A percentile compares a stretch with the other conserved stretches of the same genome.
Conservation (phyloP, 2,113 vertebrate genomes). For the Sakesphorus luctuosus region DNA sequence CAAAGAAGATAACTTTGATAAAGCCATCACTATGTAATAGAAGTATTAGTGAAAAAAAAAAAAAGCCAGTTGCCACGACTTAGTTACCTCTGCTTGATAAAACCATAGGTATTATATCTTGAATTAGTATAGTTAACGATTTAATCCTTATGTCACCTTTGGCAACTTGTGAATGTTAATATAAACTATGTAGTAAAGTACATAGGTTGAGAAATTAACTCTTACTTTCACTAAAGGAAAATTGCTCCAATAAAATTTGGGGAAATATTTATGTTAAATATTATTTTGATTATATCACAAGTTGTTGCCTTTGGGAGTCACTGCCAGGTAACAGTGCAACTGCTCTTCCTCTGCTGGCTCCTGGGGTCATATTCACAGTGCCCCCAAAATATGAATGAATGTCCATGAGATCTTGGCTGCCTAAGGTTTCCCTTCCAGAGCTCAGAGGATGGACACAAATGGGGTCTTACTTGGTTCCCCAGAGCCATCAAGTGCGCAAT, state of each 20-base stretch:
- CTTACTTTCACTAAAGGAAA: neutral
- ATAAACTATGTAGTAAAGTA: neutral
- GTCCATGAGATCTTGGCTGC: accelerated
- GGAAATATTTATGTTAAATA: neutral
- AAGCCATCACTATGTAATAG: neutral
- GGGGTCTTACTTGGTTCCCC: neutral
- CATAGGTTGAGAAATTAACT: neutral
- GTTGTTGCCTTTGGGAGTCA: neutral
- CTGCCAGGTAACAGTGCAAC: neutral
- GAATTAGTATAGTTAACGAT: neutral
- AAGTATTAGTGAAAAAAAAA: neutral
- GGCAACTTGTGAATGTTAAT: neutral
- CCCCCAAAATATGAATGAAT: neutral
- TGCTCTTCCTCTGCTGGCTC: neutral
- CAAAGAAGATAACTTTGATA: neutral
- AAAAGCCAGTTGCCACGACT: neutral
- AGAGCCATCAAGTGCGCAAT: neutral
- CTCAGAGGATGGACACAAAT: neutral
- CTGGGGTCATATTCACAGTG: neutral
- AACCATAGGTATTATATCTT: neutral
- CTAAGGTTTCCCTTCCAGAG: neutral
- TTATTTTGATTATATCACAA: neutral
- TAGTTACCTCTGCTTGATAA: neutral
- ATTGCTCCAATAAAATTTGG: neutral
- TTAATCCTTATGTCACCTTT: neutral